These are phyloP conservation scores for Drosophila littoralis DNA, from an alignment of 1,140 invertebrate species.

Conservation along the genomic window DNA sequence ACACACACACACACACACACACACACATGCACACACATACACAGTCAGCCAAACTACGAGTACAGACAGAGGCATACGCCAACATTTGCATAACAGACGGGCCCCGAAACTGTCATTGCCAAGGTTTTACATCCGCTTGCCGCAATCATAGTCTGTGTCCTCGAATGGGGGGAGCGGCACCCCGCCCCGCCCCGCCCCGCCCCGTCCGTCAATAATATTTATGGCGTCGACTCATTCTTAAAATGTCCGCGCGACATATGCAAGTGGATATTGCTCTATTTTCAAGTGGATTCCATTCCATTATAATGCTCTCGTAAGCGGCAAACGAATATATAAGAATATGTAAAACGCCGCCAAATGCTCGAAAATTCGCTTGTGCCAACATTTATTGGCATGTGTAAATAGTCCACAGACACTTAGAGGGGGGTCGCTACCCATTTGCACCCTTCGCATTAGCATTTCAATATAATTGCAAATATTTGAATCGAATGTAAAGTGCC, in stretches of 20 bases:
- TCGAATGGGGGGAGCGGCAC: background rate
- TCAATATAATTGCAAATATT: slow-evolving; percentile 81
- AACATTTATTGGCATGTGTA: slow-evolving; percentile 74
- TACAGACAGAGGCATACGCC: slow-evolving; percentile 16
- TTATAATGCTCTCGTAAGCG: slow-evolving; percentile 16
- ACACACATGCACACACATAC: slow-evolving; percentile 16
- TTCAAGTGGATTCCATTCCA: slow-evolving; percentile 60
- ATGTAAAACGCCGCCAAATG: slow-evolving; percentile 24
- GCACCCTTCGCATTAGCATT: slow-evolving; percentile 49
- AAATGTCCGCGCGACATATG: slow-evolving; percentile 78
- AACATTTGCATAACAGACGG: slow-evolving; percentile 76
- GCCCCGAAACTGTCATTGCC: slow-evolving; percentile 72
- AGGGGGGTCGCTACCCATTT: background rate
- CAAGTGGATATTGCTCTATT: slow-evolving; percentile 81
- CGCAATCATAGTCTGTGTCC: slow-evolving; percentile 69
- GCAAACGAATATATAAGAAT: slow-evolving; percentile 23
- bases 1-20: slow-evolving; percentile 42
- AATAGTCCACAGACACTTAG: slow-evolving; percentile 29
- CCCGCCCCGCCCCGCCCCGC: slow-evolving; percentile 23
- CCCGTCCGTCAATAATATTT: slow-evolving; percentile 72
- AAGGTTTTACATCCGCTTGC: slow-evolving; percentile 81
- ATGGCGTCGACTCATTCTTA: slow-evolving; percentile 74
- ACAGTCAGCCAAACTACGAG: slow-evolving; percentile 11
- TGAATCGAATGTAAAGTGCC: slow-evolving; percentile 65
- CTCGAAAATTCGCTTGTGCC: slow-evolving; percentile 58